Evolutionary conservation across 2,888 invertebrate species (phyloP).

Genomic region (Girardia tigrina): DNA sequence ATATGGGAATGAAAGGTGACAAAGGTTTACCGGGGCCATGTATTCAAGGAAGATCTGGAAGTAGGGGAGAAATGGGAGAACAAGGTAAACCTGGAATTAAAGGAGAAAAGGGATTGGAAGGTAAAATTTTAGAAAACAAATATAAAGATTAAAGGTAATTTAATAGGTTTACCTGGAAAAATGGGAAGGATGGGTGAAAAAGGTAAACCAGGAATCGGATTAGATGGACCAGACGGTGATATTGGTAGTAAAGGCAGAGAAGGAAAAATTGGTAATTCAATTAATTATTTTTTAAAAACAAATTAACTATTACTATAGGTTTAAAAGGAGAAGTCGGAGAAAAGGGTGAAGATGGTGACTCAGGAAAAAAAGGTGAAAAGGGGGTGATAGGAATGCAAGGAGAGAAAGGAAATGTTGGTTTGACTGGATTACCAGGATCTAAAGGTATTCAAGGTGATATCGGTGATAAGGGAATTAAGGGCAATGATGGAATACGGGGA

Average conservation of each 20-base stretch:
- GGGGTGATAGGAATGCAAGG: not conserved
- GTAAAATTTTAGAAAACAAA: not conserved
- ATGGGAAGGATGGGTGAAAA: conserved; percentile 31
- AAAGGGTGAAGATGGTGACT: conserved; percentile 10
- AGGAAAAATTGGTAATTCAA: not conserved
- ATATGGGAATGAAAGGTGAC: conserved; percentile 29
- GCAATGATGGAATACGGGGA: conserved; percentile 31
- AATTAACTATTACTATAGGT: not conserved
- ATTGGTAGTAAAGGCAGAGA: conserved; percentile 25
- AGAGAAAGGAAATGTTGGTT: conserved; percentile 2
- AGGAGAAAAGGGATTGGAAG: conserved; percentile 21
- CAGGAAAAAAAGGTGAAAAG: conserved; percentile 18
- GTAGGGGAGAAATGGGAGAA: conserved; percentile 26
- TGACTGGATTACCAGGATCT: not conserved
- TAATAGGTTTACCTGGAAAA: conserved; percentile 24
- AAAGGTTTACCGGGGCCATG: conserved; percentile 12
- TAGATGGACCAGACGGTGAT: conserved; percentile 27
- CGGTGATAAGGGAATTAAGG: conserved; percentile 9
- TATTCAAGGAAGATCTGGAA: conserved; percentile 36
- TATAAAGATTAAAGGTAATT: not conserved
- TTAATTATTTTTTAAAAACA: not conserved
- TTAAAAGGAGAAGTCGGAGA: not conserved
- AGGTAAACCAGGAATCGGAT: conserved; percentile 35
- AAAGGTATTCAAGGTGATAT: conserved; percentile 26
- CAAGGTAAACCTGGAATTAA: conserved; percentile 31